These are phyloP conservation scores for Trachemys scripta DNA, from an alignment of 2,113 vertebrate genomes.

Conservation along the genomic window DNA sequence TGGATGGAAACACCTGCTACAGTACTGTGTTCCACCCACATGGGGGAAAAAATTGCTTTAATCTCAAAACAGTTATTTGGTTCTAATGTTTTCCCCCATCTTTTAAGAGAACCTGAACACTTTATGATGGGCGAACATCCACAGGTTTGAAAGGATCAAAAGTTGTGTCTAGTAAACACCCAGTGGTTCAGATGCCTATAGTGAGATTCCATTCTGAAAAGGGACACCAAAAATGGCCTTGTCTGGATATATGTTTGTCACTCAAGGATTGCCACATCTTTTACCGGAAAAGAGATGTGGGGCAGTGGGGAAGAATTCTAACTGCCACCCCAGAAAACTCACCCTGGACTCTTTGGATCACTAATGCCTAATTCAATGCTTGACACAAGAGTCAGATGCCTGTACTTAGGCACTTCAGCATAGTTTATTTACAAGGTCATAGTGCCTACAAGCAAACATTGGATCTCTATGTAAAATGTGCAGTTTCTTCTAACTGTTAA, in stretches of 20 bases:
- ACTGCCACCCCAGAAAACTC: background rate
- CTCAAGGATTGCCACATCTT: background rate
- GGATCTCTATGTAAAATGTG: background rate
- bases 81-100: background rate
- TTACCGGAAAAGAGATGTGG: background rate
- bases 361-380: background rate
- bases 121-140: background rate
- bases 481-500: background rate
- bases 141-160: background rate
- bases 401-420: background rate
- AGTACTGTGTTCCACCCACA: background rate
- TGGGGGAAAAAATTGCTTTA: background rate
- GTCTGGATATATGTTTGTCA: background rate
- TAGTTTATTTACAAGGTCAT: background rate
- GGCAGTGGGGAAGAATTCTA: background rate
- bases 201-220: background rate
- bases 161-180: background rate
- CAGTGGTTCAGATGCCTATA: background rate
- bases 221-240: background rate
- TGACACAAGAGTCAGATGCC: rapidly evolving
- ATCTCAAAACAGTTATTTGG: background rate
- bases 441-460: background rate
- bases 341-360: background rate
- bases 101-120: background rate
- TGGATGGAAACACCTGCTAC: background rate